Evolutionary conservation across 2,888 invertebrate species (phyloP).

Genomic region (Trichopria drosophilae): DNA sequence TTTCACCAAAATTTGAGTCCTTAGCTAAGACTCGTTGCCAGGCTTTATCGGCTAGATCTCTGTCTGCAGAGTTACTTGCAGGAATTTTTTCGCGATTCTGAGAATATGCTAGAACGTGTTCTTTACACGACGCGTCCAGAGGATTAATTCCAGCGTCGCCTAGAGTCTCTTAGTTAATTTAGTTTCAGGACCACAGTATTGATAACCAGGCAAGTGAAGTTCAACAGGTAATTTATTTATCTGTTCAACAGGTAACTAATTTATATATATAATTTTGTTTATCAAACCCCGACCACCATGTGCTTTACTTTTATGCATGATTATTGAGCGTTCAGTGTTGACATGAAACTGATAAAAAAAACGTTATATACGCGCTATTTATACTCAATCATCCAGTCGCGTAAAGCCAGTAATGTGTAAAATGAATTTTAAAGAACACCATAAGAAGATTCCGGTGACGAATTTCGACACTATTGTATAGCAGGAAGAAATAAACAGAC

Average conservation of each 20-base stretch:
- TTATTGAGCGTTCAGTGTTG: too few species aligned
- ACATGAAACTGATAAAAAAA: too few species aligned
- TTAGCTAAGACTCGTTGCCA: too few species aligned
- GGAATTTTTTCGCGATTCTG: conserved; percentile 24
- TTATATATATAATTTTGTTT: conserved; percentile 1
- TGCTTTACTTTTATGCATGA: too few species aligned
- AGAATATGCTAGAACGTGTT: conserved; percentile 38
- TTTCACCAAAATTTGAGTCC: conserved; percentile 42
- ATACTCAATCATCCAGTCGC: conserved; percentile 6
- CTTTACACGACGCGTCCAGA: conserved; percentile 40
- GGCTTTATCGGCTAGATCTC: conserved; percentile 40
- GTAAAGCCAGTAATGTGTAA: not conserved
- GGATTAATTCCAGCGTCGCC: conserved; percentile 40
- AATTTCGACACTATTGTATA: not conserved
- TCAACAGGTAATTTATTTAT: conserved; percentile 33
- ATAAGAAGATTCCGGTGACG: not conserved
- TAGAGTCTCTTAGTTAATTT: conserved; percentile 37
- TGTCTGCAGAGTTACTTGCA: conserved; percentile 48
- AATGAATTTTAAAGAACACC: not conserved
- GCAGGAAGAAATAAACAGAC: conserved; percentile 1
- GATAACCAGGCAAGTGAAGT: conserved; percentile 37
- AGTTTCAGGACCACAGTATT: conserved; percentile 45
- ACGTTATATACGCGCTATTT: too few species aligned
- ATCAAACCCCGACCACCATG: conserved; percentile 1
- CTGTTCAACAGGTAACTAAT: too few species aligned